Evolutionary conservation across 1,140 invertebrate genomes (phyloP).

Genomic region (Atopsyche davidsoni): DNA sequence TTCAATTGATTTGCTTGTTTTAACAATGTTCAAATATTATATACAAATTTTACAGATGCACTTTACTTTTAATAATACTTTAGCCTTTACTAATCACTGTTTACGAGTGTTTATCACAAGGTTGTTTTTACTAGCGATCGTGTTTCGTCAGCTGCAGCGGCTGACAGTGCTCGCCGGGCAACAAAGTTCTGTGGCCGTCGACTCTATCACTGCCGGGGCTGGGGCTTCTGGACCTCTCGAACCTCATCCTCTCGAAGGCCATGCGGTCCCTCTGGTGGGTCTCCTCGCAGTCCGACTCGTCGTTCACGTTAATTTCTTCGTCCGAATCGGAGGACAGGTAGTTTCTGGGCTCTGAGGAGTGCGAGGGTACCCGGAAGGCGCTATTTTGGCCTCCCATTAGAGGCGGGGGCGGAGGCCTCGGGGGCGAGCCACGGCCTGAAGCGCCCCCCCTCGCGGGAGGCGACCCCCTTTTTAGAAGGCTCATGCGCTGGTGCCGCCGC

Average conservation of each 20-base stretch:
- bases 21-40: too few species aligned
- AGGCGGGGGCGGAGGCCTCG: constrained; percentile 50
- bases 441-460: constrained; percentile 36
- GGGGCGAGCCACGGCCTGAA: constrained; percentile 40
- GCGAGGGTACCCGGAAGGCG: constrained; percentile 62
- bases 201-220: constrained; percentile 32
- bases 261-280: constrained; percentile 20
- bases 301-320: constrained; percentile 67
- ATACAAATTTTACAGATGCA: not conserved
- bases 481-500: constrained; percentile 92
- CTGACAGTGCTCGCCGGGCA: constrained; percentile 32
- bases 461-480: constrained; percentile 71
- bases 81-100: too few species aligned
- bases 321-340: constrained; percentile 55
- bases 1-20: too few species aligned
- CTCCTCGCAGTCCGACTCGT: constrained; percentile 49
- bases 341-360: constrained; percentile 33
- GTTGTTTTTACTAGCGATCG: too few species aligned
- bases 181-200: constrained; percentile 16
- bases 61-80: not conserved
- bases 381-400: constrained; percentile 83
- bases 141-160: constrained; percentile 48
- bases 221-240: constrained; percentile 36
- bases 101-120: constrained; percentile 32
- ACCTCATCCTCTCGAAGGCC: constrained; percentile 23